A percentile compares a stretch with the other conserved stretches of the same genome.
Evolutionary conservation across 2,797 vertebrate genomes (phyloP).

Genomic region (Enteromius treurensis): DNA sequence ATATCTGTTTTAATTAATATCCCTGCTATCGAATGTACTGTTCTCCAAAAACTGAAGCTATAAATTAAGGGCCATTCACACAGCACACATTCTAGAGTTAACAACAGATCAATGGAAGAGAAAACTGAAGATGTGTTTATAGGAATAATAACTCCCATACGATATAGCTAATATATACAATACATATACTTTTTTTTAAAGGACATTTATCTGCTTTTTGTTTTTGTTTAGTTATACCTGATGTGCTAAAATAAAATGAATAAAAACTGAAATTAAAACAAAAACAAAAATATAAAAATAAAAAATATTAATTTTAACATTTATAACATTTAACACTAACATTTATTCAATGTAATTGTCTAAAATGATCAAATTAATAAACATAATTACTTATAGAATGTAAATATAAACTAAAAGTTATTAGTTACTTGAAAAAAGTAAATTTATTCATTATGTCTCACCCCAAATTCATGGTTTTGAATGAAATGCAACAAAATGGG

Average conservation of each 20-base stretch:
- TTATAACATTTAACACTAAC: background rate
- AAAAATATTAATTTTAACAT: background rate
- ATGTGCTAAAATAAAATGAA: background rate
- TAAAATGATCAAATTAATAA: background rate
- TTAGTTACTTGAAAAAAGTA: background rate
- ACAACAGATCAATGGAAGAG: background rate
- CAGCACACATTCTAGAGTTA: background rate
- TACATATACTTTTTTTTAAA: background rate
- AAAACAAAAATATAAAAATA: too few relatives aligned
- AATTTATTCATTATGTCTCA: background rate
- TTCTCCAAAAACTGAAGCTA: background rate
- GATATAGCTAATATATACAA: background rate
- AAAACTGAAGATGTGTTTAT: constrained; percentile 8
- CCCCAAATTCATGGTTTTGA: background rate
- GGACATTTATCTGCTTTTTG: background rate
- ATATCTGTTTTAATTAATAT: background rate
- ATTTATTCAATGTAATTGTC: background rate
- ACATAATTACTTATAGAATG: background rate
- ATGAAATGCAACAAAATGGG: background rate
- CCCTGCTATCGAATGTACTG: background rate
- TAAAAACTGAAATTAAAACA: too few relatives aligned
- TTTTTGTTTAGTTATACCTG: background rate
- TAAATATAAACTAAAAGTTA: constrained; percentile 4
- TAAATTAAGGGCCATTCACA: background rate
- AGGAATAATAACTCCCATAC: background rate